phyloP scores from a whole-genome alignment of 35 echinoderm and acorn worm species.

The Antedon bifida region DNA sequence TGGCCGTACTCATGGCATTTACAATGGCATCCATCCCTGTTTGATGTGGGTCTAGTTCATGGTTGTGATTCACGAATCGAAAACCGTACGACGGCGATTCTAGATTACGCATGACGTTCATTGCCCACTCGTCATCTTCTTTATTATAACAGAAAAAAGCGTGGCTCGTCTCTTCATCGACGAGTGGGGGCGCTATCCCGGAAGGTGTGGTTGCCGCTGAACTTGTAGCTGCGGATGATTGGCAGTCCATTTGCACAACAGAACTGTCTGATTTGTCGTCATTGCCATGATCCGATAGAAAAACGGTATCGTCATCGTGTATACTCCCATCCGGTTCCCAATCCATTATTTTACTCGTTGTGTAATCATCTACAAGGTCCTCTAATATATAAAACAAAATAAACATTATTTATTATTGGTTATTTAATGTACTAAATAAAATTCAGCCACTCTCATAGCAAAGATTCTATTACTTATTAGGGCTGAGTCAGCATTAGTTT shows the following conservation, averaged over 20 bases:
- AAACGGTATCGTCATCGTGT: not conserved
- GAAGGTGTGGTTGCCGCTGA: not conserved
- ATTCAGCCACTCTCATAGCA: too few relatives aligned
- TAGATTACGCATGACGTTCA: conserved; percentile 56
- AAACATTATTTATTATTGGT: too few relatives aligned
- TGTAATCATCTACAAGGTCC: not conserved
- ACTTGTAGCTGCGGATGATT: not conserved
- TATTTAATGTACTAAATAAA: too few relatives aligned
- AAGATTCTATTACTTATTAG: too few relatives aligned
- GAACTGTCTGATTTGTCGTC: not conserved
- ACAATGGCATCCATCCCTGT: conserved; percentile 70
- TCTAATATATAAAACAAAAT: not conserved
- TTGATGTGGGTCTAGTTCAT: conserved; percentile 55
- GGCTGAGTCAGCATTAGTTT: too few relatives aligned
- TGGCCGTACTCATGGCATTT: conserved; percentile 51
- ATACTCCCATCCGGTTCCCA: not conserved
- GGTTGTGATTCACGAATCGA: conserved; percentile 49
- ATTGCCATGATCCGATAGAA: not conserved
- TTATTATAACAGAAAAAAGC: conserved; percentile 82
- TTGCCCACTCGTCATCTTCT: conserved; percentile 71
- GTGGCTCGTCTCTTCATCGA: conserved; percentile 80
- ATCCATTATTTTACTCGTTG: not conserved
- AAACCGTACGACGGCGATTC: conserved; percentile 79
- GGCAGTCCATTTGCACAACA: not conserved
- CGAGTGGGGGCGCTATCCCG: conserved; percentile 62